Evolutionary conservation across 2,113 vertebrate genomes (phyloP).

Genomic region (Petaurus breviceps): DNA sequence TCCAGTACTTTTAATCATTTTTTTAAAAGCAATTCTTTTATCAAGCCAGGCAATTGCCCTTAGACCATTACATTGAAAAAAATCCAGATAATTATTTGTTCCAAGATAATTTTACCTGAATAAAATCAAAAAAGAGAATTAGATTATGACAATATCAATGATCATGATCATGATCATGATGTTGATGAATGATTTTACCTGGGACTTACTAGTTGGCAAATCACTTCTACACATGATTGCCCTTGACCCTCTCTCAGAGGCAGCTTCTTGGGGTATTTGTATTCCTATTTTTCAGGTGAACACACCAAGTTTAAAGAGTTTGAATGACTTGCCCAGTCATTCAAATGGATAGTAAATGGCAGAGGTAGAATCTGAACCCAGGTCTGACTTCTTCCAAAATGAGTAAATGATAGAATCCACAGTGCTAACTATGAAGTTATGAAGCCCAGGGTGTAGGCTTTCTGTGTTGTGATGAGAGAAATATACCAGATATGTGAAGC

Average conservation of each 20-base stretch:
- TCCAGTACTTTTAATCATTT: too few species aligned
- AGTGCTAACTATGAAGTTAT: neutral
- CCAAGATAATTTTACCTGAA: neutral
- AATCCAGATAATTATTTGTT: neutral
- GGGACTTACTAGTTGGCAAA: too few species aligned
- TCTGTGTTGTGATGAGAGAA: constrained; percentile 19
- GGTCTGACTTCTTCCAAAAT: neutral
- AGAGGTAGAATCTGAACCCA: neutral
- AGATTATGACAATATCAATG: neutral
- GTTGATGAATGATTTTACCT: neutral
- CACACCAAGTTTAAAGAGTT: neutral
- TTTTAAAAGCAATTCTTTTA: neutral
- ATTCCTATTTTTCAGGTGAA: neutral
- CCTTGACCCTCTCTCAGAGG: neutral
- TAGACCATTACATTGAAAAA: neutral
- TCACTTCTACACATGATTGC: neutral
- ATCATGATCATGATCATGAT: neutral
- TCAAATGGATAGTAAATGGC: neutral
- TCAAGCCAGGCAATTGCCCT: neutral
- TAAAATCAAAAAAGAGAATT: neutral
- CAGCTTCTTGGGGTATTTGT: neutral
- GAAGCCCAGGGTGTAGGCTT: neutral
- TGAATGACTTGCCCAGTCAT: too few species aligned
- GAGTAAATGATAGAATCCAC: neutral
- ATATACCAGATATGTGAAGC: neutral